Conservation (phyloP, 2,888 invertebrate species). For the Phyto melanocephala region DNA sequence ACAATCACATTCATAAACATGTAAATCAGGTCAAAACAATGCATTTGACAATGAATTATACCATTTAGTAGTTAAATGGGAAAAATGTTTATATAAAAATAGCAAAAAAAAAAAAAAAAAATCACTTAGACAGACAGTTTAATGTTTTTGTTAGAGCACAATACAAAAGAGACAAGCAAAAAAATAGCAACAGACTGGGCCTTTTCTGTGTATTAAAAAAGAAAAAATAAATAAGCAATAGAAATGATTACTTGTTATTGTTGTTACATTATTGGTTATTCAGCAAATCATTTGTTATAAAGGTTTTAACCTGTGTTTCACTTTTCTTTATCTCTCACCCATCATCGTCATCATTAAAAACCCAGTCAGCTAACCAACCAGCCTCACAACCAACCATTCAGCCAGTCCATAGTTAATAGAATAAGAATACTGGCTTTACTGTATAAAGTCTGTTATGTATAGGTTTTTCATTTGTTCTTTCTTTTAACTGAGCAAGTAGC, state of each 20-base stretch:
- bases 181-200: slow-evolving; percentile 5
- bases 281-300: slow-evolving; percentile 74
- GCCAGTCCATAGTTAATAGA: background rate
- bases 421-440: background rate
- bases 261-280: slow-evolving; percentile 73
- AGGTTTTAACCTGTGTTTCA: slow-evolving; percentile 48
- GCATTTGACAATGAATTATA: slow-evolving; percentile 77
- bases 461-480: too few relatives aligned
- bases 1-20: slow-evolving; percentile 69
- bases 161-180: background rate
- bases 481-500: too few relatives aligned
- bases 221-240: background rate
- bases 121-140: slow-evolving; percentile 62
- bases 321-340: background rate
- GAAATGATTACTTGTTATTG: slow-evolving; percentile 17
- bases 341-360: background rate
- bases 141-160: background rate
- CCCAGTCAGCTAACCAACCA: background rate
- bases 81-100: slow-evolving; percentile 20
- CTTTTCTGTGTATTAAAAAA: background rate
- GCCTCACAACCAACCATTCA: background rate
- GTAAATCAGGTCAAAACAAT: slow-evolving; percentile 78
- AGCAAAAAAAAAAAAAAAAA: slow-evolving; percentile 54
- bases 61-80: slow-evolving; percentile 46
- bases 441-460: slow-evolving; percentile 6